These are phyloP conservation scores for Oscheius sp. DNA, from an alignment of 2,888 invertebrate species.

Conservation along the genomic window DNA sequence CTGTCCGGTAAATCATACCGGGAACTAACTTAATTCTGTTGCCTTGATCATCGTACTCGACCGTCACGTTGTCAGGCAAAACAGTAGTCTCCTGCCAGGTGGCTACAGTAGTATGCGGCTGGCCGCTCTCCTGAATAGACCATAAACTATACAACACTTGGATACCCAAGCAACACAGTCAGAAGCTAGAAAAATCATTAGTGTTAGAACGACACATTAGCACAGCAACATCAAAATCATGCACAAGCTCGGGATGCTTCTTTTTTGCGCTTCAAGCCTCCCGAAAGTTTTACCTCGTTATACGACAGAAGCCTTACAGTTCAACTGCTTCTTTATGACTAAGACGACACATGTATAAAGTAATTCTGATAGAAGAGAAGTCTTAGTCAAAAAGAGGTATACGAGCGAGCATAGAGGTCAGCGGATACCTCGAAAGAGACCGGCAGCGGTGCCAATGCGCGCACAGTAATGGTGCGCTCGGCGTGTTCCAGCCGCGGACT, in stretches of 20 bases:
- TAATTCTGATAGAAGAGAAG: neutral
- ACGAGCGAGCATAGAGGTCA: slow-evolving; percentile 6
- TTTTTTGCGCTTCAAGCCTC: slow-evolving; percentile 26
- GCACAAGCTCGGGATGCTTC: slow-evolving; percentile 24
- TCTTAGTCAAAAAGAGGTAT: slow-evolving; percentile 25
- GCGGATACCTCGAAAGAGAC: slow-evolving; percentile 58
- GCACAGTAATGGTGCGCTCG: slow-evolving; percentile 60
- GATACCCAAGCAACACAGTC: slow-evolving; percentile 7
- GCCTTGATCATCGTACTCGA: slow-evolving; percentile 69
- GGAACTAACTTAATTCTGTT: slow-evolving; percentile 65
- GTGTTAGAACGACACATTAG: neutral
- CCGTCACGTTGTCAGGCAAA: slow-evolving; percentile 66
- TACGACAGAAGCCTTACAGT: slow-evolving; percentile 6
- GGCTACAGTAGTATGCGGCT: slow-evolving; percentile 69
- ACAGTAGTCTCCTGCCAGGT: slow-evolving; percentile 69
- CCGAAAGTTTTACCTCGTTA: slow-evolving; percentile 3
- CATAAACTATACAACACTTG: neutral
- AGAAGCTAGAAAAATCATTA: slow-evolving; percentile 9
- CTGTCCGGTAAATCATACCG: neutral
- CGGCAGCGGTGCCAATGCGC: slow-evolving; percentile 57
- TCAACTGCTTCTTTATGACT: slow-evolving; percentile 8
- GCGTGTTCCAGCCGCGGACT: slow-evolving; percentile 58
- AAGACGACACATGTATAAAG: neutral
- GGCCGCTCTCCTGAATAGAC: slow-evolving; percentile 66
- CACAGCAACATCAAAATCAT: neutral